Conservation (phyloP, 1,140 invertebrate genomes). For the Cotesia chilonis region DNA sequence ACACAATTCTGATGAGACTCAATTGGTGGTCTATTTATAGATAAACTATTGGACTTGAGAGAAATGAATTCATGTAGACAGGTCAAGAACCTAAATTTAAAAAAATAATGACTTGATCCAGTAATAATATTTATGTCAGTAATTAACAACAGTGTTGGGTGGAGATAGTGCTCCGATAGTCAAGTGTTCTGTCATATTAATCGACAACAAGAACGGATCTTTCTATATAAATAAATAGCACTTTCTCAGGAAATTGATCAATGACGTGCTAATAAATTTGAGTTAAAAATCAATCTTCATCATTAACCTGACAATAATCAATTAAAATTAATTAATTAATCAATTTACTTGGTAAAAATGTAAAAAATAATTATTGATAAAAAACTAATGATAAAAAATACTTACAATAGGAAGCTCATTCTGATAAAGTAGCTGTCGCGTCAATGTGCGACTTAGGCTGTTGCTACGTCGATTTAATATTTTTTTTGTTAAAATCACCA, state of each 20-base stretch:
- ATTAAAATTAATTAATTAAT: not conserved
- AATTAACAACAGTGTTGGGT: too few relatives aligned
- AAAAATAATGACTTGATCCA: not conserved
- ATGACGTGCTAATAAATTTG: not conserved
- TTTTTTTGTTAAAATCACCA: not conserved
- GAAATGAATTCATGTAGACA: conserved; percentile 10
- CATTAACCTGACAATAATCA: not conserved
- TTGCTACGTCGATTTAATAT: conserved; percentile 24
- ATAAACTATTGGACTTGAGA: conserved; percentile 5
- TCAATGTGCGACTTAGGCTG: conserved; percentile 26
- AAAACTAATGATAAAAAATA: conserved; percentile 25
- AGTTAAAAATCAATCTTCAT: conserved; percentile 5
- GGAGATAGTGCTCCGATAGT: too few relatives aligned
- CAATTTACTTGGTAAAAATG: not conserved
- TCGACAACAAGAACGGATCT: too few relatives aligned
- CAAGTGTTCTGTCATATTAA: too few relatives aligned
- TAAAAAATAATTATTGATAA: not conserved
- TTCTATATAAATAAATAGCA: too few relatives aligned
- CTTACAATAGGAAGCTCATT: conserved; percentile 43
- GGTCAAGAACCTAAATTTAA: conserved; percentile 17
- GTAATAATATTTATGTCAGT: not conserved
- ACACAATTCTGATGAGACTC: not conserved
- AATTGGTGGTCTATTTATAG: conserved; percentile 8
- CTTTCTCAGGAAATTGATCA: too few relatives aligned
- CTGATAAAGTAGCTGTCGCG: conserved; percentile 30